Base-by-base conservation (phyloP, 2,888 invertebrate genomes). In the Andrena flavipes region DNA sequence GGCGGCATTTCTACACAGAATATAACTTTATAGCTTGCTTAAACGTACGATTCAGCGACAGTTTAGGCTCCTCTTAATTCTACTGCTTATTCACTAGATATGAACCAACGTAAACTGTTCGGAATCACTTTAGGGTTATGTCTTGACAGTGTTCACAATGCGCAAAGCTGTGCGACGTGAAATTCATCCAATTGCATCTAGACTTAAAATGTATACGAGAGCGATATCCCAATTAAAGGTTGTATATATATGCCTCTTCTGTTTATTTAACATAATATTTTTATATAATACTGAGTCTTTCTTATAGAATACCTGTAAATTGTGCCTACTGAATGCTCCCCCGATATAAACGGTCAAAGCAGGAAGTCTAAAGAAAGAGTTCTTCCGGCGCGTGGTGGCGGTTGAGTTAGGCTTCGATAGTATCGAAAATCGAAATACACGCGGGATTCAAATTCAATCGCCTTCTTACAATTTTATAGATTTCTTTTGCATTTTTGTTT, bases 1-100 rank as follows among this genome's bases (percentile, higher is more conserved):
- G 99, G 99, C 94, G 99, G 99, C 99, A 99, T 99, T 95, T 94
- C 92, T 89, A 78, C 86, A 35, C 1, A 60, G 74, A 63, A 74
- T 49, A 82, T 64, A 64, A 59, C 48, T 72, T n/a, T 8, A 60
- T 49, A 10, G 10, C 3, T 54, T 70, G n/a, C 51, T 54, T 56
- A 20, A 16, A 35, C 8, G 54, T 7, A 30, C 35, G 59, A 10
- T 6, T 7, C 48, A 10, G 23, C n/a, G 49, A 35, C 10, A n/a
- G 29, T 6, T 35, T 20, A n/a, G 0, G n/a, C 59, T 16, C 2
- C 35, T 42, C 30, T 26, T 16, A 30, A 33, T 51, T 33, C 6
- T 16, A 10, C 35, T n/a, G 35, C 29, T 33, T 70, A 2, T 51
- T 1, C 7, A 20, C 2, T 33, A 33, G 5, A 26, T 6, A 60